These are phyloP conservation scores for Zosterops japonicus DNA, from an alignment of 2,113 vertebrate genomes.

Conservation along the genomic window DNA sequence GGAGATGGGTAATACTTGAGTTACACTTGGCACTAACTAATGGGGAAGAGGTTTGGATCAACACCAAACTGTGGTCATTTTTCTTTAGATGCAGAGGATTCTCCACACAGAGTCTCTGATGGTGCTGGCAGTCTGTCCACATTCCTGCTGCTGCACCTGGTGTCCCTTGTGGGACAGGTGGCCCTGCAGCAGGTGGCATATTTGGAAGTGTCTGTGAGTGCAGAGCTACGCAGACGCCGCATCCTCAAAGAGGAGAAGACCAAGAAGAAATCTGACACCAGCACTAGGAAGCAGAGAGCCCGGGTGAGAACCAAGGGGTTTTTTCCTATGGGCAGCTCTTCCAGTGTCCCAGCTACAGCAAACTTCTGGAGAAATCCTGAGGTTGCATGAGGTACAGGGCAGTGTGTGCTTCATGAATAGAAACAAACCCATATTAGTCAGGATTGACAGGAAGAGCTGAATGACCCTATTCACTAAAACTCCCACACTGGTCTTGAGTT, in stretches of 20 bases:
- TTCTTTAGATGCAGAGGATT: not conserved
- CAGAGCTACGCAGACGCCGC: slow-evolving; percentile 87
- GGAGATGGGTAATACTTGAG: not conserved
- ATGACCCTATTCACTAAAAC: not conserved
- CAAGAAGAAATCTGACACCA: slow-evolving; percentile 23
- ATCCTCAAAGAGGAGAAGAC: slow-evolving; percentile 78
- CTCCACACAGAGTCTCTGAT: not conserved
- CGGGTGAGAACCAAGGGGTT: slow-evolving; percentile 38
- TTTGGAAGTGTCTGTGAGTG: slow-evolving; percentile 87
- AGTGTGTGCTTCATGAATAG: not conserved
- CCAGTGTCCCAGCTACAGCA: not conserved
- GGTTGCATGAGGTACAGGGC: not conserved
- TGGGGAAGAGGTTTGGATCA: not conserved
- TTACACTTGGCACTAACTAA: not conserved
- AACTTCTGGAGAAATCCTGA: not conserved
- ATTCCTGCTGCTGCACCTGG: slow-evolving; percentile 82
- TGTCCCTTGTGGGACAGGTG: slow-evolving; percentile 90
- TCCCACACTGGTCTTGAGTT: not conserved
- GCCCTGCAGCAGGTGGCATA: slow-evolving; percentile 90
- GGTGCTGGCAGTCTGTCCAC: slow-evolving; percentile 38
- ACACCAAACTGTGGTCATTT: not conserved
- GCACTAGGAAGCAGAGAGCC: slow-evolving; percentile 4
- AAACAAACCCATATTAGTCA: not conserved
- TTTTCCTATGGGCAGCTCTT: not conserved
- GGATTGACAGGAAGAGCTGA: not conserved